phyloP scores from a whole-genome alignment of 2,888 invertebrate genomes.

The Baccha elongata region DNA sequence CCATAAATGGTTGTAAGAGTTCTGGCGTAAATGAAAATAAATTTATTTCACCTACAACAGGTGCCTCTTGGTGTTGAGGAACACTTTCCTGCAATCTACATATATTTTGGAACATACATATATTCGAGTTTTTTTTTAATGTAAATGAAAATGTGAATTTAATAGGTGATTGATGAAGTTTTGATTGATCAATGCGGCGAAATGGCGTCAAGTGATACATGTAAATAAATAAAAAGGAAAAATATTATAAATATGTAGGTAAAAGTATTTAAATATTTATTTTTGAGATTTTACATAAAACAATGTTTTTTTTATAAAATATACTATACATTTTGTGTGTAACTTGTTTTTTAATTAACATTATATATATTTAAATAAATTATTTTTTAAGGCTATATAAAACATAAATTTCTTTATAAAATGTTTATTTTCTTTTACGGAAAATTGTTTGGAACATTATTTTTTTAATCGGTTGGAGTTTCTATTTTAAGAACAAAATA shows the following conservation, averaged over 20 bases:
- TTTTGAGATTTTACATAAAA: background rate
- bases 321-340: too few species aligned
- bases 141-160: background rate
- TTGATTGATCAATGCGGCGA: constrained; percentile 2
- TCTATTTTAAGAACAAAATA: too few species aligned
- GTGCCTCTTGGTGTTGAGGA: background rate
- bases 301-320: background rate
- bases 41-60: constrained; percentile 51
- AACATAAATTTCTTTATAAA: too few species aligned
- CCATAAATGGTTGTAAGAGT: constrained; percentile 79
- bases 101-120: background rate
- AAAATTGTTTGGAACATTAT: too few species aligned
- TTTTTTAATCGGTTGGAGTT: too few species aligned
- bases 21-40: constrained; percentile 62
- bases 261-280: constrained; percentile 11
- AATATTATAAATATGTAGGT: background rate
- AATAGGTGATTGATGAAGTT: constrained; percentile 3
- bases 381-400: too few species aligned
- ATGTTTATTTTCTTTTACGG: too few species aligned
- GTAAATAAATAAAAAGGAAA: constrained; percentile 45
- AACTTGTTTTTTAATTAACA: too few species aligned
- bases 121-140: background rate
- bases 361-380: too few species aligned
- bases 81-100: constrained; percentile 25
- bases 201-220: constrained; percentile 44